These are phyloP conservation scores for Benthosema pterotum DNA, from an alignment of 2,797 vertebrate genomes.

Conservation along the genomic window DNA sequence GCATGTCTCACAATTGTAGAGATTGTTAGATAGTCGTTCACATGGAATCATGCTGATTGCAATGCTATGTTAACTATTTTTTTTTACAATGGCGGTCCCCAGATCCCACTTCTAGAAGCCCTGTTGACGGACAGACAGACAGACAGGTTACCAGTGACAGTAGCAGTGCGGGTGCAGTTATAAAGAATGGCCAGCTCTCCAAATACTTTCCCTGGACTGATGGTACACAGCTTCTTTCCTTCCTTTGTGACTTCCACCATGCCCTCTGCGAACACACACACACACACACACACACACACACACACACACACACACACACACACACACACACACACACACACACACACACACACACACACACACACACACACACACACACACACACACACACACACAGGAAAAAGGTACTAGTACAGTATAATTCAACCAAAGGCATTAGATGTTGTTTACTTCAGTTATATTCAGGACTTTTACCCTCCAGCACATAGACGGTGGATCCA, in stretches of 20 bases:
- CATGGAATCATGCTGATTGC: no score
- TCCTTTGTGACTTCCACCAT: conserved; percentile 75
- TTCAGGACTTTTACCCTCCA: conserved; percentile 68
- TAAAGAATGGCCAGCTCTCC: conserved; percentile 80
- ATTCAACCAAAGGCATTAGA: no score
- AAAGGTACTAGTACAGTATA: no score
- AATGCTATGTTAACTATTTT: no score
- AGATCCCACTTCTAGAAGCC: no score
- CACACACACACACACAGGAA: not conserved
- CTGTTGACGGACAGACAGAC: not conserved
- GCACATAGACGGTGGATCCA: conserved; percentile 77
- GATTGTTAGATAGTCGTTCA: no score
- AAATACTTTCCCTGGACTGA: conserved; percentile 73
- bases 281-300: conserved; percentile 18
- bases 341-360: conserved; percentile 3
- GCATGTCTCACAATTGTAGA: no score
- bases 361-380: conserved; percentile 3
- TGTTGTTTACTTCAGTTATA: not conserved
- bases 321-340: conserved; percentile 16
- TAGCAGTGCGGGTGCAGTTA: conserved; percentile 80
- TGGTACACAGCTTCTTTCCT: conserved; percentile 70
- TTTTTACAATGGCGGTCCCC: no score
- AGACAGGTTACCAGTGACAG: conserved; percentile 69
- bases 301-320: not conserved
- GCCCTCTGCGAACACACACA: conserved; percentile 63